Base-by-base conservation (phyloP, 2,888 invertebrate species). In the Liopterus haemorrhoidalis region DNA sequence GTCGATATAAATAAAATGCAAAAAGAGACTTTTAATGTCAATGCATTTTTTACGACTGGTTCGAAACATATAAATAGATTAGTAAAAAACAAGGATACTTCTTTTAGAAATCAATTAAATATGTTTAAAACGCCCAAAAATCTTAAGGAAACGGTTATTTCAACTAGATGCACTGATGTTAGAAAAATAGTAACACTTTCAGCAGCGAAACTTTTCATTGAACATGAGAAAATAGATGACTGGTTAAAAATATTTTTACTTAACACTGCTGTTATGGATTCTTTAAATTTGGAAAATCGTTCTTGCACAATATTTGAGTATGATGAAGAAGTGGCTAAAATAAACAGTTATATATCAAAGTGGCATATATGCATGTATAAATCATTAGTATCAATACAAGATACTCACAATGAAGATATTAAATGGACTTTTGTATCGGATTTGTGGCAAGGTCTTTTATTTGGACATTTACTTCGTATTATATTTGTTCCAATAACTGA, bases 391-490 rank as follows among this genome's bases (percentile, higher is more conserved):
- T 12, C 18, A 14, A 19, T 39, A 12, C 16, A 38, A 33, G 19
- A 25, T 8, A 9, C 16, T 18, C 14, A 31, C 14, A 16, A 18
- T 20, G 21, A 39, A 25, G n/a, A n/a, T n/a, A n/a, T n/a, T n/a
- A n/a, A n/a, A n/a, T 33, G 25, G 32, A 28, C 8, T 14, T 5
- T 14, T 14, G 33, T 45, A 5, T 38, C 39, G 6, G 45, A 45
- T 39, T 25, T 45, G 18, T 45, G 45, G 45, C 45, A 45, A 33
- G 45, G 45, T 12, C 24, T 45, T 14, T 33, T 45, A 20, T 45
- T 45, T 25, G 45, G 45, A 16, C 45, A 45, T 25, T 27, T 39
- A 14, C 39, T 24, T 14, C 39, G 33, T 14, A n/a, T n/a, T n/a
- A n/a, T n/a, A n/a, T 33, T 45, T 45, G 22, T 24, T 3, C 27